Conservation (phyloP, 2,888 invertebrate species). For the Leucophenga maculata region DNA sequence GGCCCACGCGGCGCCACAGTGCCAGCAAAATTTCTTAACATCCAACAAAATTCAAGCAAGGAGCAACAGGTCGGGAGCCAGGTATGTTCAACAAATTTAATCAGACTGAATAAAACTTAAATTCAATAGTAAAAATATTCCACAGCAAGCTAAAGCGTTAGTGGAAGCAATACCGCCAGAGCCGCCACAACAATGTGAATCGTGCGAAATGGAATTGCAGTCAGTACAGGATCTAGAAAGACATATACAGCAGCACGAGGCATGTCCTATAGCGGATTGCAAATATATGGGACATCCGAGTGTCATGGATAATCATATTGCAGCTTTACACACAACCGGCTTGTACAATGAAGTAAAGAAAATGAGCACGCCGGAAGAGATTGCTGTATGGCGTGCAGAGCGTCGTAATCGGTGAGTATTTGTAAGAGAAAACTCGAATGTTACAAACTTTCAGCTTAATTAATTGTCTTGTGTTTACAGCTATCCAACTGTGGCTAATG, state of each 20-base stretch:
- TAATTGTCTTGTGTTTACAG: too few relatives aligned
- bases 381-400: slow-evolving; percentile 87
- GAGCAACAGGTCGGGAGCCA: background rate
- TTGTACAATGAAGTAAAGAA: slow-evolving; percentile 85
- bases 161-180: background rate
- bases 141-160: too few relatives aligned
- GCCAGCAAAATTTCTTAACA: slow-evolving; percentile 60
- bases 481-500: slow-evolving; percentile 82
- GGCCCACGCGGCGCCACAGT: slow-evolving; percentile 69
- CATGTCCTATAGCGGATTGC: slow-evolving; percentile 87
- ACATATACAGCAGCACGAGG: slow-evolving; percentile 83
- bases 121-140: too few relatives aligned
- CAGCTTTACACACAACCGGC: slow-evolving; percentile 88
- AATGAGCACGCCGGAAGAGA: slow-evolving; percentile 84
- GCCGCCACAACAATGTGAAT: slow-evolving; percentile 77
- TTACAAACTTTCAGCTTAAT: too few relatives aligned
- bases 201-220: slow-evolving; percentile 85
- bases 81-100: too few relatives aligned
- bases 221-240: slow-evolving; percentile 75
- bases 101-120: too few relatives aligned
- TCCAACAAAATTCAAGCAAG: background rate
- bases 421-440: too few relatives aligned
- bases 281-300: slow-evolving; percentile 69
- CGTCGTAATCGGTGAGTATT: slow-evolving; percentile 78
- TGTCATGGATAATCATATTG: slow-evolving; percentile 85